phyloP scores from a whole-genome alignment of 2,888 invertebrate genomes.

The Pardosa pseudoannulata region DNA sequence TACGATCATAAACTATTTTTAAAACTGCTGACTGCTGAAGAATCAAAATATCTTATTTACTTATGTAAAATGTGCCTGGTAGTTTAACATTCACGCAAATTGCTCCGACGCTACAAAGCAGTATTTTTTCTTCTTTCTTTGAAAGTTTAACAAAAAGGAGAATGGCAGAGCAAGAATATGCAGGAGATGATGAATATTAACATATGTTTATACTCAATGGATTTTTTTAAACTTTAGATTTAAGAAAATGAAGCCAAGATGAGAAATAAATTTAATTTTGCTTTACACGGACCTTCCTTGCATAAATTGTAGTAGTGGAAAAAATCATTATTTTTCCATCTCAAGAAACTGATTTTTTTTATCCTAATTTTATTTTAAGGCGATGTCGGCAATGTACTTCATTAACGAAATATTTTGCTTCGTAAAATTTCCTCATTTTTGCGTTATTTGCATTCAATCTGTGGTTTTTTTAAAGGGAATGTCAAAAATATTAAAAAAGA shows the following conservation, averaged over 20 bases:
- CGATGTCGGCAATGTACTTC: constrained; percentile 48
- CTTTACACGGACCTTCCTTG: background rate
- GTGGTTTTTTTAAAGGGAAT: constrained; percentile 19
- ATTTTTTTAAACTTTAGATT: background rate
- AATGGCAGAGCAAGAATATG: background rate
- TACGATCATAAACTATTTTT: too few relatives aligned
- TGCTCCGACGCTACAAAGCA: background rate
- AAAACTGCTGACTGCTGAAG: too few relatives aligned
- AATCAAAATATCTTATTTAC: background rate
- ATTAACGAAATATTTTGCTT: constrained; percentile 50
- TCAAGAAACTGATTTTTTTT: background rate
- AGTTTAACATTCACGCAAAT: background rate
- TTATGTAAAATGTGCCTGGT: background rate
- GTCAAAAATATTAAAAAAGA: background rate
- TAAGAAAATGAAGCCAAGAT: background rate
- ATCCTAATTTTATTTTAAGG: constrained; percentile 44
- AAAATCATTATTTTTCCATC: background rate
- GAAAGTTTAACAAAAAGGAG: background rate
- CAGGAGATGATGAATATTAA: background rate
- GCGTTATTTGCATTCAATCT: constrained; percentile 64
- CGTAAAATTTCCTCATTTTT: constrained; percentile 38
- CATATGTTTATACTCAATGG: background rate
- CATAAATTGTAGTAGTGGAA: background rate
- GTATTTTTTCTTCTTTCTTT: background rate
- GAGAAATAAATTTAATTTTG: constrained; percentile 2